Base-by-base conservation (phyloP, 2,888 invertebrate genomes). In the Pseudeuparius sepicola region DNA sequence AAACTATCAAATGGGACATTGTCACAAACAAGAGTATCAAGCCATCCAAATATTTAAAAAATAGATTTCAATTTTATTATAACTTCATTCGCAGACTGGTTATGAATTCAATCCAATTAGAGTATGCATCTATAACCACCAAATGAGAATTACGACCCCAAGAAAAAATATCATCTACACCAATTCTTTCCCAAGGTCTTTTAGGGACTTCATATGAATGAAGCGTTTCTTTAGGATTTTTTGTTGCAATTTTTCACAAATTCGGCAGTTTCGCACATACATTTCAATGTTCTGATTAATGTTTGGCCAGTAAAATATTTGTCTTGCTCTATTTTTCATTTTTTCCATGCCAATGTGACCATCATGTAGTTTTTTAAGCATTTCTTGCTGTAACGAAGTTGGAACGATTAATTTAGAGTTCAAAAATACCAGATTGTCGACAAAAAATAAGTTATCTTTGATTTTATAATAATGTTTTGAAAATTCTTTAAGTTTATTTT, bases 21-120 rank as follows among this genome's bases (percentile, higher is more conserved):
- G 24, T 40, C 42, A 26, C 24, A n/a, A 12, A 39, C 20, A 10
- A 40, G 3, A 23, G 5, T 24, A 24, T 35, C 38, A n/a, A 36
- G 40, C 13, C 31, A 15, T 7, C 42, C 42, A 34, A 30, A 30
- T 16, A 9, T 40, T 7, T 35, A 15, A 32, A 41, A 40, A 16
- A 37, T 12, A 14, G 7, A 11, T 34, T 31, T 39, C 9, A 41
- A 14, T 39, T 31, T 13, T 20, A 15, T 4, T 20, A 41, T 40
- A 3, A 40, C 26, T n/a, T 18, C 28, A 4, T 24, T 18, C 4
- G 31, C 29, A 17, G 26, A 35, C 33, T 37, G 27, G 28, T 42
- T 16, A 37, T 14, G 11, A 46, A 20, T 26, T 49, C 46, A 17
- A 49, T 13, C 49, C 48, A 51, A 23, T 47, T 51, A 4, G 40